phyloP scores from a whole-genome alignment of 2,888 invertebrate genomes.

The Anthoptus insignis region DNA sequence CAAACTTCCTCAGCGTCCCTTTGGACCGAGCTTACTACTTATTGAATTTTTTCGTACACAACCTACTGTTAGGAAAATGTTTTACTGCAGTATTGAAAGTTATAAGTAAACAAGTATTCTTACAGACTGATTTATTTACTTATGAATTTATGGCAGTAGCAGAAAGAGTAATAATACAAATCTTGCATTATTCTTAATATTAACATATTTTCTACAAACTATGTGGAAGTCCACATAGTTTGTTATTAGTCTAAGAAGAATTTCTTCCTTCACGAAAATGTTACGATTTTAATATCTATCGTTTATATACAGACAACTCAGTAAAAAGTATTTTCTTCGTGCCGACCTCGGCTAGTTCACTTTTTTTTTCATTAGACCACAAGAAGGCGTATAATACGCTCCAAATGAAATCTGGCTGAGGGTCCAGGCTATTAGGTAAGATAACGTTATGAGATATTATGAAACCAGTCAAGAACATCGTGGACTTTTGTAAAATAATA shows the following conservation, averaged over 20 bases:
- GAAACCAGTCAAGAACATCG: slow-evolving; percentile 12
- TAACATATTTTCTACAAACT: too few species aligned
- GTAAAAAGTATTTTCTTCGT: slow-evolving; percentile 25
- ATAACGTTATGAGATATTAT: slow-evolving; percentile 25
- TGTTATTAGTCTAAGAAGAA: too few species aligned
- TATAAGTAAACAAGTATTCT: too few species aligned
- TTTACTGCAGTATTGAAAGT: neutral
- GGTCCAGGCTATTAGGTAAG: slow-evolving; percentile 28
- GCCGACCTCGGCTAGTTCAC: slow-evolving; percentile 31
- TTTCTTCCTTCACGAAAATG: neutral
- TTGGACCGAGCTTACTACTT: slow-evolving; percentile 54
- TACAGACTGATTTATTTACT: too few species aligned
- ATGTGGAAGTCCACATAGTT: too few species aligned
- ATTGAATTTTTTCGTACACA: slow-evolving; percentile 63
- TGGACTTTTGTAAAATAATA: too few species aligned
- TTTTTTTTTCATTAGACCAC: slow-evolving; percentile 31
- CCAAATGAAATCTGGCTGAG: slow-evolving; percentile 34
- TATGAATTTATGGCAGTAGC: too few species aligned
- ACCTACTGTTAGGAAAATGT: slow-evolving; percentile 12
- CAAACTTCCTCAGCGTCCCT: slow-evolving; percentile 63
- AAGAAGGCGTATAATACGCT: slow-evolving; percentile 25
- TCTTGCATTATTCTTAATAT: too few species aligned
- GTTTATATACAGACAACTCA: slow-evolving; percentile 9
- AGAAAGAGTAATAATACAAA: too few species aligned
- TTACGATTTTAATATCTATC: neutral